Base-by-base conservation (phyloP, 2,113 vertebrate species). In the Onychostruthus taczanowskii region DNA sequence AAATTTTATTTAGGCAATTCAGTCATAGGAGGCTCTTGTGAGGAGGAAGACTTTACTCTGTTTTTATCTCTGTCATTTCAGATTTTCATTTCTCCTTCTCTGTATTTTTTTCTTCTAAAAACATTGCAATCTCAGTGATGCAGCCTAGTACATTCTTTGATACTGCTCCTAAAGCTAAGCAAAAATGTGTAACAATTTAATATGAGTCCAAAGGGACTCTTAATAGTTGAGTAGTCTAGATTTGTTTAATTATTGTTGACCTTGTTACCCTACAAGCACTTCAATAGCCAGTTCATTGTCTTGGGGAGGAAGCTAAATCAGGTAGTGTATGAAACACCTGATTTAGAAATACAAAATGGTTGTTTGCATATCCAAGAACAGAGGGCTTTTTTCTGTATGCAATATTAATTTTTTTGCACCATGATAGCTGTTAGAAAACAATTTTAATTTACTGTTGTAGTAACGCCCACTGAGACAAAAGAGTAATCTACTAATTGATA, bases 231-330 rank as follows among this genome's bases (percentile, higher is more conserved):
- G 68, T 81, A 44, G 61, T 72, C 73, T 87, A 55, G 39, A 62
- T 93, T 84, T 93, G 76, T 94, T 95, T 95, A 94, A 93, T 93
- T 95, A 59, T 67, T 95, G 69, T 90, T 88, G 80, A 97, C 86
- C 93, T 94, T 92, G 56, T 94, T 93, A 86, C 30, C 76, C 61
- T 96, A 84, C 64, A 88, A 86, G 59, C 50, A 47, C 62, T 93
- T 89, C 30, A 75, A 27, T 81, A 82, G 31, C 64, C 61, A 41
- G 10, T 86, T 86, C 58, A 62, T 90, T 93, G 68, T 84, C 85
- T 62, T 92, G 72, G 30, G 43, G 61, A 74, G 44, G 64, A 84
- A 74, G 35, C 35, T 72, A 58, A 86, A 62, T 94, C 50, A 74
- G 70, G 28, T 87, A 19, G 4, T 46, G 10, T 73, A 33, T 85